These are phyloP conservation scores for Notodonta dromedarius DNA, from an alignment of 2,888 invertebrate genomes.

Conservation along the genomic window DNA sequence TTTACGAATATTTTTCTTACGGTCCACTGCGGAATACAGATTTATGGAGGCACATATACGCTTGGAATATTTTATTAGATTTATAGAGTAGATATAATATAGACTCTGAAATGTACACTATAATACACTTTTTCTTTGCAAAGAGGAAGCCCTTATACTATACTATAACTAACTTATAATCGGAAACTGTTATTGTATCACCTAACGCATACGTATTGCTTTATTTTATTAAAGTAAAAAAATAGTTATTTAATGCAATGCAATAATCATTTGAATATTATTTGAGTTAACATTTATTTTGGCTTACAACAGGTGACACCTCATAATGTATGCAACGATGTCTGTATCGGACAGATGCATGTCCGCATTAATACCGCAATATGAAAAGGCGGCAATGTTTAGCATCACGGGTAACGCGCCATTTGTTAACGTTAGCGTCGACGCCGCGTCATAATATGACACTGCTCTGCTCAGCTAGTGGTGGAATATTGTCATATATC, in stretches of 20 bases:
- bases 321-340: slow-evolving; percentile 11
- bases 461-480: slow-evolving; percentile 12
- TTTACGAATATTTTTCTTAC: slow-evolving; percentile 32
- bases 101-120: too few relatives aligned
- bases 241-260: too few relatives aligned
- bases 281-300: too few relatives aligned
- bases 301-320: not conserved
- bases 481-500: slow-evolving; percentile 29
- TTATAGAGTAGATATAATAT: not conserved
- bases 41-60: not conserved
- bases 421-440: slow-evolving; percentile 33
- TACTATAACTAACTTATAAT: too few relatives aligned
- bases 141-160: too few relatives aligned
- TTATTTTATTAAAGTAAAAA: too few relatives aligned
- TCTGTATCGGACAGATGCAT: slow-evolving; percentile 17
- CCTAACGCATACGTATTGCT: too few relatives aligned
- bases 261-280: too few relatives aligned
- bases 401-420: slow-evolving; percentile 33
- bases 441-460: too few relatives aligned
- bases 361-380: slow-evolving; percentile 35
- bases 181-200: too few relatives aligned
- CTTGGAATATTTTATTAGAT: not conserved
- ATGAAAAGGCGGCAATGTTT: slow-evolving; percentile 34
- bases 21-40: slow-evolving; percentile 14
- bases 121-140: too few relatives aligned